Conservation (phyloP, 2,113 vertebrate species). For the Murina feae region DNA sequence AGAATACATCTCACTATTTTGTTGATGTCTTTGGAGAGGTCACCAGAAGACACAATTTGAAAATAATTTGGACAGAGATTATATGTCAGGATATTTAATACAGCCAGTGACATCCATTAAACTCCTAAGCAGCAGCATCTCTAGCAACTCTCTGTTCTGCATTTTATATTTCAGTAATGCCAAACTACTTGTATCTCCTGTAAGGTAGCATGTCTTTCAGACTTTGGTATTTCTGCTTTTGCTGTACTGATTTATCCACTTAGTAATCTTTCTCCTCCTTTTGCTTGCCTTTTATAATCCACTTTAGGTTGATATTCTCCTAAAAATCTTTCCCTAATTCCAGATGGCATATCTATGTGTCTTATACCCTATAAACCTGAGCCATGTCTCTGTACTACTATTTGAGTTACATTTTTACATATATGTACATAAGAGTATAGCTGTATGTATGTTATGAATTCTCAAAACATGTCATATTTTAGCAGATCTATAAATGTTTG, state of each 20-base stretch:
- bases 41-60: not conserved
- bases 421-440: not conserved
- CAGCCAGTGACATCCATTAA: not conserved
- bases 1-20: not conserved
- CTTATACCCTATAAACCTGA: not conserved
- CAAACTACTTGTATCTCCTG: not conserved
- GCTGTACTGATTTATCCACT: not conserved
- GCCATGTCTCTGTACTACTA: not conserved
- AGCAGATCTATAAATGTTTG: not conserved
- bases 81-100: not conserved
- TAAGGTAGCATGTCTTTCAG: not conserved
- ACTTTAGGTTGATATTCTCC: not conserved
- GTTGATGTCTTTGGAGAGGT: not conserved
- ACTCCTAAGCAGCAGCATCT: not conserved
- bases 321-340: not conserved
- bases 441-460: not conserved
- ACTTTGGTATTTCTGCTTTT: not conserved
- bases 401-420: not conserved
- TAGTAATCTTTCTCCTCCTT: not conserved
- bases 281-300: not conserved
- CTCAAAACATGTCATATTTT: not conserved
- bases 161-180: not conserved
- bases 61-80: not conserved
- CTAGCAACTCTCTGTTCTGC: not conserved
- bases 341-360: not conserved